Base-by-base conservation (phyloP, 1,140 invertebrate species). In the Drosophila simulans region DNA sequence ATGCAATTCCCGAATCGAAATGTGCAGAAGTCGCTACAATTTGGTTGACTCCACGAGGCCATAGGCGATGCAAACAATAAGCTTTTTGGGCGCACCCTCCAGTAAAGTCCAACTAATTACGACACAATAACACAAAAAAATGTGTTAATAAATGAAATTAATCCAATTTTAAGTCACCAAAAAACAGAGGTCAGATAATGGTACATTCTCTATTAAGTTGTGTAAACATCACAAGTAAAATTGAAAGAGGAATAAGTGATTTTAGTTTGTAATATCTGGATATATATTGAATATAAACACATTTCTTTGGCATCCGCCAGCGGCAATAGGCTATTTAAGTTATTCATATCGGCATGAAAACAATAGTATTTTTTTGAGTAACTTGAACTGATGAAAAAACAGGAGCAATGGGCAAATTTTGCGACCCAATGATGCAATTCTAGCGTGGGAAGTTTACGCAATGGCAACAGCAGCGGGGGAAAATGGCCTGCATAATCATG, bases 401-500 rank as follows among this genome's bases (percentile, higher is more conserved):
- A 34, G 52, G 31, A 37, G 5, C 55, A 59, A 54, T 54, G 27
- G 15, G 25, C 56, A 53, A 42, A 73, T 46, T 70, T 35, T 27
- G 58, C 53, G 56, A 54, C 56, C 43, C 48, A 46, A 62, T 75
- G 62, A 17, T 75, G 57, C 77, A 78, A 78, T 58, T 73, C 59
- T 65, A 58, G 66, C 55, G 55, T 59, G 54, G 59, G 77, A 20
- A 66, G 64, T 70, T 70, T 70, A 70, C 66, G 66, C 69, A 72
- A 48, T 48, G 66, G 68, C 35, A 46, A 5, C 13, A 48, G 65
- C 51, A 57, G 40, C 31, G 49, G 54, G 66, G 48, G 74, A 65
- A 80, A 84, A 80, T 78, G 80, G 73, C 68, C 77, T 84, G 84
- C 77, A 89, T 89, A 89, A 89, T 89, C 84, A 84, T 89, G 84